Evolutionary conservation across 2,888 invertebrate species (phyloP).

Genomic region (Formica aserva): DNA sequence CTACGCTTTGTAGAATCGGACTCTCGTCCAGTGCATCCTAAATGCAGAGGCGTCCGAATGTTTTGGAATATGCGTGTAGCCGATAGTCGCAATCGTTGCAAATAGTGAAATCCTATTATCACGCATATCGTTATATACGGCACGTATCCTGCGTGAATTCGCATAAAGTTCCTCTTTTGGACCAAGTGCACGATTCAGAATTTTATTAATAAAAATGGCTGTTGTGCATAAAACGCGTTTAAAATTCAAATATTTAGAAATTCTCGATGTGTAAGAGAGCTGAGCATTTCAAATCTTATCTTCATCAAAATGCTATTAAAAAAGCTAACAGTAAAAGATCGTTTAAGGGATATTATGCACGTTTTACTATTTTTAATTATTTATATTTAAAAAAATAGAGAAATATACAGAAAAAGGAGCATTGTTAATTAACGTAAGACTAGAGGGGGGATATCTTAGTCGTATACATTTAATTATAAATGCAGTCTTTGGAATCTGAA

Average conservation of each 20-base stretch:
- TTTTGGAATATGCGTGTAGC: conserved; percentile 44
- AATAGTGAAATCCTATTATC: conserved; percentile 49
- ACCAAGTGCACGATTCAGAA: conserved; percentile 38
- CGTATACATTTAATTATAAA: background rate
- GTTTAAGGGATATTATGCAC: background rate
- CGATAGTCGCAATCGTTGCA: conserved; percentile 39
- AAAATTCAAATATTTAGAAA: background rate
- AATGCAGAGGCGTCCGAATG: conserved; percentile 36
- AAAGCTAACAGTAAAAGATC: background rate
- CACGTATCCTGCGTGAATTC: conserved; percentile 18
- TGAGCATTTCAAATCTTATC: background rate
- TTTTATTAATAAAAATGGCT: conserved; percentile 5
- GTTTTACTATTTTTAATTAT: background rate
- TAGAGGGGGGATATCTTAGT: too few relatives aligned
- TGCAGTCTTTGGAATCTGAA: background rate
- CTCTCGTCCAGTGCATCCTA: conserved; percentile 20
- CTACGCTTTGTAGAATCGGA: conserved; percentile 17
- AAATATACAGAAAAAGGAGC: background rate
- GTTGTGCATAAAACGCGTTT: background rate
- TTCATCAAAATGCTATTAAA: background rate
- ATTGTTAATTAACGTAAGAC: background rate
- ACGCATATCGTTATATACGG: background rate
- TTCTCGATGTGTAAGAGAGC: background rate
- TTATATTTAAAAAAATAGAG: background rate
- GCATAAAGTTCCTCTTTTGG: background rate